Evolutionary conservation across 2,113 vertebrate species (phyloP).

Genomic region (Antechinus stuartii): DNA sequence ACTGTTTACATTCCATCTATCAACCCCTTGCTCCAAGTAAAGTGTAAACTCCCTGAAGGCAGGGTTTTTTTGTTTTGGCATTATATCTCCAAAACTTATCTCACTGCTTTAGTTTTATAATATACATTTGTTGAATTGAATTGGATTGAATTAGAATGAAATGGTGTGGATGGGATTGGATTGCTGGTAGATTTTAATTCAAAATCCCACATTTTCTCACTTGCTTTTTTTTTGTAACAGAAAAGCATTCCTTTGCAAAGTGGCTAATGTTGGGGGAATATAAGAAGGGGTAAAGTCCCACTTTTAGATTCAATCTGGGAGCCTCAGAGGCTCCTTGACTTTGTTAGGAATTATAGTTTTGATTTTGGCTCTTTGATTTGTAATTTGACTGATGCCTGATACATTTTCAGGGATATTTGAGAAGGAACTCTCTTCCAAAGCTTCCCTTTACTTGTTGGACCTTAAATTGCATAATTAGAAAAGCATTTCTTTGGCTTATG

Average conservation of each 20-base stretch:
- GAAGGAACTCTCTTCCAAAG: background rate
- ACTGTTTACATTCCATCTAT: background rate
- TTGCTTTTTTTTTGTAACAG: background rate
- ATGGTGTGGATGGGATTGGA: background rate
- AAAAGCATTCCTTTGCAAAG: background rate
- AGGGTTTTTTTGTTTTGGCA: background rate
- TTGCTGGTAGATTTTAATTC: background rate
- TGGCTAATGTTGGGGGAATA: background rate
- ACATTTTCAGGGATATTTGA: background rate
- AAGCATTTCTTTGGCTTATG: background rate
- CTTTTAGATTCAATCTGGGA: background rate
- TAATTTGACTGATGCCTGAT: background rate
- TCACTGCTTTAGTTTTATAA: background rate
- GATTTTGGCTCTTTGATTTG: background rate
- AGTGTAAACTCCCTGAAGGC: background rate
- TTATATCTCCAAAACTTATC: background rate
- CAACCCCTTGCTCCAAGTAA: background rate
- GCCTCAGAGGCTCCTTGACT: background rate
- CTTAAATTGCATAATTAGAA: background rate
- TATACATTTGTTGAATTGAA: background rate
- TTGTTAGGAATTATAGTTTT: background rate
- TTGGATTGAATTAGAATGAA: background rate
- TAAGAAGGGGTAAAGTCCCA: background rate
- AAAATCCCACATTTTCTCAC: background rate
- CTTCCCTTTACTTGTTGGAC: background rate